These are phyloP conservation scores for Henicopernis longicauda DNA, from an alignment of 2,113 vertebrate genomes.

Conservation along the genomic window DNA sequence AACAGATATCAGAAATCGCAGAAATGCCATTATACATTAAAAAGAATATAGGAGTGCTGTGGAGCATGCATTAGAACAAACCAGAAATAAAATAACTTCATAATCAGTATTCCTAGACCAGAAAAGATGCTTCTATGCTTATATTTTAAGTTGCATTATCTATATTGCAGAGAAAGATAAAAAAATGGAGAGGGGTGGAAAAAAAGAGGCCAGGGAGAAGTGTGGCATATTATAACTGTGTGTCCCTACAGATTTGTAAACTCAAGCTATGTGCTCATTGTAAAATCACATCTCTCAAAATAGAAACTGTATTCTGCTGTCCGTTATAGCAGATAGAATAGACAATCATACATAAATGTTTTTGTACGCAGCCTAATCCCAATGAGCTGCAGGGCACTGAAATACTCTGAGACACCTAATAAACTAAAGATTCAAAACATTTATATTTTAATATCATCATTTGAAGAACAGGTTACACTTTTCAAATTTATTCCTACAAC, in stretches of 20 bases:
- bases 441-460: background rate
- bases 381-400: background rate
- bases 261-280: background rate
- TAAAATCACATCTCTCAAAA: background rate
- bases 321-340: background rate
- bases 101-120: background rate
- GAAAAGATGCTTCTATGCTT: background rate
- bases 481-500: background rate
- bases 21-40: background rate
- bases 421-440: background rate
- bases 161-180: background rate
- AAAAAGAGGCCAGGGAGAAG: background rate
- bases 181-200: background rate
- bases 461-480: background rate
- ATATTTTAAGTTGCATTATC: background rate
- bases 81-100: background rate
- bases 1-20: background rate
- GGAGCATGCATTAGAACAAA: background rate
- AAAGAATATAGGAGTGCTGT: background rate
- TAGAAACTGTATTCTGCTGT: background rate
- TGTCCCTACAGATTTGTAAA: background rate
- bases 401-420: background rate
- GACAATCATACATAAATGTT: background rate
- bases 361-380: background rate
- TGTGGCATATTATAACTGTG: too few species aligned